A percentile compares a stretch with the other conserved stretches of the same genome.
These are phyloP conservation scores for Lasiommata megera DNA, from an alignment of 2,888 invertebrate genomes.

Conservation along the genomic window DNA sequence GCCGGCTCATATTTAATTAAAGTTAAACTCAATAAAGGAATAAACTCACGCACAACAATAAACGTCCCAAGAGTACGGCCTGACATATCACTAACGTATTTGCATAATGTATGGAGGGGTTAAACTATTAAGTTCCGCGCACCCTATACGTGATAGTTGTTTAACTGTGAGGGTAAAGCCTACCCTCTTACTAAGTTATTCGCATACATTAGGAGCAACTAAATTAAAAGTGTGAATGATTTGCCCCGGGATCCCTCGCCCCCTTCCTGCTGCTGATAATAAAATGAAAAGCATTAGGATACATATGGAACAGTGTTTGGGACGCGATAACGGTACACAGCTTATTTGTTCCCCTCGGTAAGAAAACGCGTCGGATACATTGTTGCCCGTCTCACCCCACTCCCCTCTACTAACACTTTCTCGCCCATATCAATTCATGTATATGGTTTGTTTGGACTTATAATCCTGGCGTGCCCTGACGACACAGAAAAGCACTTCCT, in stretches of 20 bases:
- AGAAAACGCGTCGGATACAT: slow-evolving; percentile 43
- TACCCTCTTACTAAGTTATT: slow-evolving; percentile 65
- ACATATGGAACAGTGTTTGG: slow-evolving; percentile 70
- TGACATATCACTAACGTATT: slow-evolving; percentile 79
- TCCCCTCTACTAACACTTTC: slow-evolving; percentile 28
- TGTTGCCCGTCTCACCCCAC: slow-evolving; percentile 36
- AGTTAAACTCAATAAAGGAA: slow-evolving; percentile 79
- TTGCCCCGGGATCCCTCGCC: slow-evolving; percentile 53
- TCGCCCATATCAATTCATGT: slow-evolving; percentile 22
- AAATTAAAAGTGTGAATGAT: slow-evolving; percentile 80
- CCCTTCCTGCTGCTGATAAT: slow-evolving; percentile 52
- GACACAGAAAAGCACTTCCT: too few relatives aligned
- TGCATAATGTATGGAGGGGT: slow-evolving; percentile 78
- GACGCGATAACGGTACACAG: slow-evolving; percentile 67
- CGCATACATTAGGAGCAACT: slow-evolving; percentile 78
- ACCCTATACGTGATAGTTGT: slow-evolving; percentile 68
- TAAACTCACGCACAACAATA: slow-evolving; percentile 77
- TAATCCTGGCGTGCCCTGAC: neutral
- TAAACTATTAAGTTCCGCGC: slow-evolving; percentile 74
- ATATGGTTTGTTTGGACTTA: slow-evolving; percentile 16
- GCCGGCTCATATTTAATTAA: slow-evolving; percentile 78
- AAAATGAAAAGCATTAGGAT: slow-evolving; percentile 76
- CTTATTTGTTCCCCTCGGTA: slow-evolving; percentile 52
- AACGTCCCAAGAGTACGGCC: slow-evolving; percentile 75
- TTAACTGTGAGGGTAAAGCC: slow-evolving; percentile 59